These are phyloP conservation scores for Ahaetulla prasina DNA, from an alignment of 2,113 vertebrate genomes.

Conservation along the genomic window DNA sequence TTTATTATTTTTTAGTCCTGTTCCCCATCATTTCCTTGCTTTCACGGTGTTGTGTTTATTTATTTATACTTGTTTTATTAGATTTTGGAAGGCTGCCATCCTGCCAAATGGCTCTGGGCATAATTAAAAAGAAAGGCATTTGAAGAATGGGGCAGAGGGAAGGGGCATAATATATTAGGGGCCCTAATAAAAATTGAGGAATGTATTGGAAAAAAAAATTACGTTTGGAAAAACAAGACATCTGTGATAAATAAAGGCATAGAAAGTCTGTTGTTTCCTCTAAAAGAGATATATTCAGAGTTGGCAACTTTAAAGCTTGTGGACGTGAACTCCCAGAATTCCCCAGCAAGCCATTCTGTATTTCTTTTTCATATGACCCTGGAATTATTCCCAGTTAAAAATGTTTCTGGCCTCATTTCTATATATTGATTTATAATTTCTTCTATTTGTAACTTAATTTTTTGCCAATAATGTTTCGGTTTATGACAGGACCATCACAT, in stretches of 20 bases:
- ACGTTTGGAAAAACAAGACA: neutral
- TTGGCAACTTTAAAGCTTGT: neutral
- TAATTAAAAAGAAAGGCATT: neutral
- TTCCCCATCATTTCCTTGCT: neutral
- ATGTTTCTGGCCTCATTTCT: no score
- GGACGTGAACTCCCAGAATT: neutral
- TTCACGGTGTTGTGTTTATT: neutral
- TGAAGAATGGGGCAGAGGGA: neutral
- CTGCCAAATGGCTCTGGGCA: neutral
- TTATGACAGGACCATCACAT: no score
- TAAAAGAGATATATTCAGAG: neutral
- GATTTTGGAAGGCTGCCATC: neutral
- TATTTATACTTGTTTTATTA: neutral
- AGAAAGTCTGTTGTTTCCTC: neutral
- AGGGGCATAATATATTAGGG: neutral
- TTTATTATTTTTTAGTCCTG: neutral
- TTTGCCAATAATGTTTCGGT: no score
- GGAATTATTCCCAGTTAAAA: no score
- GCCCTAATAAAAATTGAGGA: neutral
- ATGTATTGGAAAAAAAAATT: neutral
- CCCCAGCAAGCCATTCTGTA: no score
- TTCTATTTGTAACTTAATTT: no score
- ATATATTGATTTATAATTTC: no score
- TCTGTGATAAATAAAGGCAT: neutral
- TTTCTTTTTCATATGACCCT: no score